Conservation (phyloP, 2,888 invertebrate species). For the Hydriomena furcata region DNA sequence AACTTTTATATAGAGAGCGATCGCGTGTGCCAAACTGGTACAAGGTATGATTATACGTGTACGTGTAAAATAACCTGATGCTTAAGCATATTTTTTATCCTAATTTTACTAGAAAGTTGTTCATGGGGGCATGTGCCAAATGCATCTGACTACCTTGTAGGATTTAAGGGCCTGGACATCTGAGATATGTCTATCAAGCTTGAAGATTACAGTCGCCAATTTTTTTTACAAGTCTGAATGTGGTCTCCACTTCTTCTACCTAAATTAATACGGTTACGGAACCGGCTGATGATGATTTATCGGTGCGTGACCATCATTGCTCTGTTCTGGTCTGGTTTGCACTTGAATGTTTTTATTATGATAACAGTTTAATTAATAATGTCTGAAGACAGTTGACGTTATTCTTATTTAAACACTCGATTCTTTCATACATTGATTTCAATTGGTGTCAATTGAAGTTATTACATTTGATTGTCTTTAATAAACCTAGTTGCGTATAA, state of each 20-base stretch:
- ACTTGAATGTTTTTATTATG: slow-evolving; percentile 4
- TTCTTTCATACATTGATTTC: slow-evolving; percentile 22
- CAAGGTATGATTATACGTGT: too few species aligned
- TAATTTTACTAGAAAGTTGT: too few species aligned
- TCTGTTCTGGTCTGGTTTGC: slow-evolving; percentile 16
- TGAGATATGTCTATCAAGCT: too few species aligned
- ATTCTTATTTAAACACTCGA: slow-evolving; percentile 11
- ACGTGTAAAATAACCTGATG: too few species aligned
- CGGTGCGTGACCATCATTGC: slow-evolving; percentile 13
- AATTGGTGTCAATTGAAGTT: slow-evolving; percentile 26
- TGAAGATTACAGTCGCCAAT: too few species aligned
- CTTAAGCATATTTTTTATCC: too few species aligned
- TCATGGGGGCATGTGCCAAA: too few species aligned
- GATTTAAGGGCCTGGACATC: too few species aligned
- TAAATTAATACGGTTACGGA: slow-evolving; percentile 9
- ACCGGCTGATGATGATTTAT: slow-evolving; percentile 15
- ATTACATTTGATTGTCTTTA: slow-evolving; percentile 23
- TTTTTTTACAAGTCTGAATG: too few species aligned
- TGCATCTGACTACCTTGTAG: too few species aligned
- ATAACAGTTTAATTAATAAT: slow-evolving; percentile 7
- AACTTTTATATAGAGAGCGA: too few species aligned
- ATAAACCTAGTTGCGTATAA: slow-evolving; percentile 9
- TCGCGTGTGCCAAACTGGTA: too few species aligned
- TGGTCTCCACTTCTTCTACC: neutral
- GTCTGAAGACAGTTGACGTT: slow-evolving; percentile 5